phyloP scores from a whole-genome alignment of 2,797 vertebrate species.

The Chelidonichthys spinosus region DNA sequence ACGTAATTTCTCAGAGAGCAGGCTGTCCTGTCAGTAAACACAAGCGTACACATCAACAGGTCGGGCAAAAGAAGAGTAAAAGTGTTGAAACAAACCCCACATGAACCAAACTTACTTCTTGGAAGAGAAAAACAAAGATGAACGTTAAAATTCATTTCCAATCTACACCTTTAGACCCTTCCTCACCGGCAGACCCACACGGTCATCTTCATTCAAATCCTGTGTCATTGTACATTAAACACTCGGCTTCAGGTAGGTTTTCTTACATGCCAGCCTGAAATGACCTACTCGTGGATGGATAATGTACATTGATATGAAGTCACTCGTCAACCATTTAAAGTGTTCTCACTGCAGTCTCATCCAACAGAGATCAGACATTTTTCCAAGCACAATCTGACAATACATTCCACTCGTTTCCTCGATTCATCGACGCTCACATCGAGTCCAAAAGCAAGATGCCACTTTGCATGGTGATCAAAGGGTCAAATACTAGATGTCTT shows the following conservation, averaged over 20 bases:
- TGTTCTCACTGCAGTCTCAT: constrained; percentile 4
- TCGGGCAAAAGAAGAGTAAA: neutral
- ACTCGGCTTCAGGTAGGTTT: neutral
- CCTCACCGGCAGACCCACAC: no score
- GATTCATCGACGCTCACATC: constrained; percentile 4
- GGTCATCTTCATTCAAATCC: neutral
- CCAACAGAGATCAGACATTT: constrained; percentile 7
- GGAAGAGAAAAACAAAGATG: constrained; percentile 8
- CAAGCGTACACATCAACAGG: neutral
- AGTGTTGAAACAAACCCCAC: neutral
- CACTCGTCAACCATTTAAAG: constrained; percentile 1
- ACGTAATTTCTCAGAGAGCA: no score
- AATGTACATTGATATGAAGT: neutral
- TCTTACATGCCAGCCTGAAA: neutral
- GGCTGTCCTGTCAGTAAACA: neutral
- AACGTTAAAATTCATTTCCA: neutral
- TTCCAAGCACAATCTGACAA: constrained; percentile 9
- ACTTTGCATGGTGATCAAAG: constrained; percentile 24
- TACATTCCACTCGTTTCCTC: constrained; percentile 5
- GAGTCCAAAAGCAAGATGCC: constrained; percentile 2
- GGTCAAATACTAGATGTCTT: constrained; percentile 30
- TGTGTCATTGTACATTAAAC: neutral
- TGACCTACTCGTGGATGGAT: constrained; percentile 3
- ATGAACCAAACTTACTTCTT: neutral
- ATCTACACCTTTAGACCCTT: neutral